Base-by-base conservation (phyloP, 2,797 vertebrate genomes). In the Hoplostethus atlanticus region DNA sequence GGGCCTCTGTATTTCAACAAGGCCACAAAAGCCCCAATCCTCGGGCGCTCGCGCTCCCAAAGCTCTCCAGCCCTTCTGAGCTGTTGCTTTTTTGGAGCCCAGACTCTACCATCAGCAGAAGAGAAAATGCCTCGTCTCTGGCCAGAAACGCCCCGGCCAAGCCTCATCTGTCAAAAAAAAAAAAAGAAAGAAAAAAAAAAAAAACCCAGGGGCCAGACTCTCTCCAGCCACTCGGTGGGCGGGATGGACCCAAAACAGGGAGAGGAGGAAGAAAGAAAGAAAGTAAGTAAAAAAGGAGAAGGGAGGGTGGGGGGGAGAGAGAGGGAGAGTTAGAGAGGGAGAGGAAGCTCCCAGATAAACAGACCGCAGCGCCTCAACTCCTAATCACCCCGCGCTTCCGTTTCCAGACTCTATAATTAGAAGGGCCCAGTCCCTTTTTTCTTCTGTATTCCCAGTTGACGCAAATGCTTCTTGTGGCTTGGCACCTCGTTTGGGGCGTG, bases 361-460 rank as follows among this genome's bases (percentile, higher is more conserved):
- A 99, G 91, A 95, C 96, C 95, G 90, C 97, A 98, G 96, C 87
- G 95, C 96, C 98, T 97, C 93, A 95, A 96, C 96, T 98, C 96
- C 97, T 97, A 96, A 97, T 97, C 97, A 95, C 96, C 95, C 94
- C 68, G 79, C 88, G 94, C 96, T 99, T 99, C 98, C 97, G 96
- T 97, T 99, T 98, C 95, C 96, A 97, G 95, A 94, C 95, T 96
- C 97, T 98, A 98, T 99, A 99, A 99, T 99, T 99, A 99, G 97
- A 96, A 96, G 96, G 94, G 95, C 95, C 96, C 90, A 75, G 80
- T 96, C 96, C 86, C 84, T 91, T 91, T 97, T 96, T 96, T 96
- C 96, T 21, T 96, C 96, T 95, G 89, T 96, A 96, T 98, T 97
- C 96, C 97, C 95, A 96, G 96, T 97, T 98, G 97, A 99, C 96